These are phyloP conservation scores for Catagonus wagneri DNA, from an alignment of 2,113 vertebrate genomes.

Conservation along the genomic window DNA sequence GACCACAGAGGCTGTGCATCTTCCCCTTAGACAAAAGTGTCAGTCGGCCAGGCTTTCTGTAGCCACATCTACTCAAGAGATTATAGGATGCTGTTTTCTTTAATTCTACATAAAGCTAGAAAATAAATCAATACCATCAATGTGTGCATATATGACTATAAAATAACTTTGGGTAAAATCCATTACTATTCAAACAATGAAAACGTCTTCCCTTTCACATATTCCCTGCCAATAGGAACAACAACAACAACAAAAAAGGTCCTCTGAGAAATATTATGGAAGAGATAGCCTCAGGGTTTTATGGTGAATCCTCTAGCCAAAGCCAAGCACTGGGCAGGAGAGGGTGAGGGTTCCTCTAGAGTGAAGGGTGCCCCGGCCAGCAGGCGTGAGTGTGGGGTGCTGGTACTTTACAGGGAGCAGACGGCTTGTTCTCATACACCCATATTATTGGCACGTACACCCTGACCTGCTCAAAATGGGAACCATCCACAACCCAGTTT, in stretches of 20 bases:
- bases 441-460: not conserved
- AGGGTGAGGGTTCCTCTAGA: not conserved
- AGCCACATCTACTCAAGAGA: not conserved
- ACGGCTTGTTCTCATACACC: rapidly evolving
- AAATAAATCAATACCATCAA: not conserved
- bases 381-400: rapidly evolving
- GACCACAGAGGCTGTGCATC: not conserved
- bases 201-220: not conserved
- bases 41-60: not conserved
- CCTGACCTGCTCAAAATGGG: not conserved
- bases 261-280: not conserved
- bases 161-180: not conserved
- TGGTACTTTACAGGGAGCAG: not conserved
- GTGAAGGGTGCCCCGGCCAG: not conserved
- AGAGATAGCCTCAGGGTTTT: not conserved
- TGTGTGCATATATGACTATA: not conserved
- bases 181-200: not conserved
- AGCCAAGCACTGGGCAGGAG: not conserved
- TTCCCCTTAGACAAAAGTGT: not conserved
- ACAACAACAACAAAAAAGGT: not conserved
- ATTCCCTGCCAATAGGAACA: not conserved
- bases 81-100: not conserved
- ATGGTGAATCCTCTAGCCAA: not conserved
- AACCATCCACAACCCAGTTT: not conserved
- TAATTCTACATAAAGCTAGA: not conserved